Percentiles rank a stretch among this genome's conserved stretches.
Conservation (phyloP, 2,888 invertebrate genomes). For the Mythimna vitellina region DNA sequence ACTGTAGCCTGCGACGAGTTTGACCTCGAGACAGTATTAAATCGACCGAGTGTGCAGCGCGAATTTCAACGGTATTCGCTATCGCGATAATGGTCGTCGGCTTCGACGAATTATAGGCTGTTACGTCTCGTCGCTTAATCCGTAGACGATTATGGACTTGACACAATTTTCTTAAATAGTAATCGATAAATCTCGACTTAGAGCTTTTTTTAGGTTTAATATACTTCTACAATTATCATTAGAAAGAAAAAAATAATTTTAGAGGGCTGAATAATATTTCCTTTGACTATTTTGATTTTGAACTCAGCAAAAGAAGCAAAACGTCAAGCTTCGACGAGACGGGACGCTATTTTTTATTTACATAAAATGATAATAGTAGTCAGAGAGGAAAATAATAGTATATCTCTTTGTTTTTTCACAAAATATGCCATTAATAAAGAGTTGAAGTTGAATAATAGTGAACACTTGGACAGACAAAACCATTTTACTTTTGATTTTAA, state of each 20-base stretch:
- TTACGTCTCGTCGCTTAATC: neutral
- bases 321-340: neutral
- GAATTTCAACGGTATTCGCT: neutral
- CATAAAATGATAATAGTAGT: too few species aligned
- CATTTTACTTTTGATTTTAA: too few species aligned
- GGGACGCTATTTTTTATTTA: too few species aligned
- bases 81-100: neutral
- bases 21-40: neutral
- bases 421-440: too few species aligned
- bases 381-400: too few species aligned
- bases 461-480: too few species aligned
- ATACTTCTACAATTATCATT: too few species aligned
- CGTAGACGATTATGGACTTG: neutral
- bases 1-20: neutral
- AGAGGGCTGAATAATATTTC: neutral
- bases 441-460: too few species aligned
- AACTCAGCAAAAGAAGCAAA: neutral
- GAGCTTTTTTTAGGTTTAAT: neutral
- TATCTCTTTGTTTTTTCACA: too few species aligned
- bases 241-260: too few species aligned
- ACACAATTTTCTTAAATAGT: neutral
- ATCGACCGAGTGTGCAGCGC: neutral
- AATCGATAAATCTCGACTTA: neutral
- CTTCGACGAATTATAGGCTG: neutral
- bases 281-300: neutral